These are phyloP conservation scores for Peromyscus leucopus DNA, from an alignment of 2,113 vertebrate species.

Conservation along the genomic window DNA sequence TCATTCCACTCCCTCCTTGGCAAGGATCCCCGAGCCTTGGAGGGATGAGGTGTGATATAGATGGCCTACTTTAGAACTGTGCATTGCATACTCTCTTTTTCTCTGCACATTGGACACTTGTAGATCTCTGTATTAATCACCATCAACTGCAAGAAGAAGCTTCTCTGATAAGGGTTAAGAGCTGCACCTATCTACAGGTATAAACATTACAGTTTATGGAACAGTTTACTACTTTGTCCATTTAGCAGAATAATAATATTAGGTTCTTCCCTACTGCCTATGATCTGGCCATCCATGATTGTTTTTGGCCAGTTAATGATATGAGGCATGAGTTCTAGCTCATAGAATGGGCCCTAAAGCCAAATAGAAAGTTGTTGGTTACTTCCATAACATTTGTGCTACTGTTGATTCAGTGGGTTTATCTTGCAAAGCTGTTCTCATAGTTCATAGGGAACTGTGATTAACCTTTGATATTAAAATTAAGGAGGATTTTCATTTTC, in stretches of 20 bases:
- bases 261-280: too few species aligned
- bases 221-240: background rate
- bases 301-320: background rate
- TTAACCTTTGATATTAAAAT: conserved; percentile 21
- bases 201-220: background rate
- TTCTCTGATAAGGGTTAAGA: background rate
- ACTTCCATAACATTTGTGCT: background rate
- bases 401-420: background rate
- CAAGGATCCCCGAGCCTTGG: background rate
- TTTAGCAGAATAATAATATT: background rate
- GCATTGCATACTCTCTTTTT: background rate
- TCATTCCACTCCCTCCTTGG: background rate
- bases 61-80: background rate
- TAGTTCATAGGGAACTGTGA: background rate
- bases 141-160: background rate
- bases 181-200: background rate
- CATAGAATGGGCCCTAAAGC: background rate
- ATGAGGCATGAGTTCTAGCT: background rate
- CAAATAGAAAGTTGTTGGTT: background rate
- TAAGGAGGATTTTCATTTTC: conserved; percentile 26
- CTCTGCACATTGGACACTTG: background rate
- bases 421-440: background rate
- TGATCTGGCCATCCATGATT: too few species aligned
- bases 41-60: background rate
- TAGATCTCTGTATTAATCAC: background rate